A percentile compares a stretch with the other conserved stretches of the same genome.
phyloP scores from a whole-genome alignment of 2,113 vertebrate species.

The Chelonoidis abingdonii region DNA sequence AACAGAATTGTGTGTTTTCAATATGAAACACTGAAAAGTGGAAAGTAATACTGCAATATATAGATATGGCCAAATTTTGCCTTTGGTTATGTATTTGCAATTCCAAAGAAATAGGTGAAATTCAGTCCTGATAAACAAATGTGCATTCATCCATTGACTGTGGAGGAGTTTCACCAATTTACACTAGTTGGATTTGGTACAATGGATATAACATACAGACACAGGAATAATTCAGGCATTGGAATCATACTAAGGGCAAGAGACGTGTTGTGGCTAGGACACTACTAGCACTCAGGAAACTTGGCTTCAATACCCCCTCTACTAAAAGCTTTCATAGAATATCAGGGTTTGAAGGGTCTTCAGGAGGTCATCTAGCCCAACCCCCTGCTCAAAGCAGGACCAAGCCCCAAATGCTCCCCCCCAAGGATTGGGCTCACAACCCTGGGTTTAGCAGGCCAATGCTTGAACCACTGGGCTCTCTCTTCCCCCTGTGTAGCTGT shows the following conservation, averaged over 20 bases:
- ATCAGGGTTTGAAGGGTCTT: too few relatives aligned
- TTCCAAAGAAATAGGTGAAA: neutral
- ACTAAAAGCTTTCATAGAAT: neutral
- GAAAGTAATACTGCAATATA: neutral
- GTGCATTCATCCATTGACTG: neutral
- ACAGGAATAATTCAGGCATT: neutral
- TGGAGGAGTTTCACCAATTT: neutral
- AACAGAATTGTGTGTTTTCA: neutral
- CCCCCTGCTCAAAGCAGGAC: too few relatives aligned
- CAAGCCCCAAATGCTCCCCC: too few relatives aligned
- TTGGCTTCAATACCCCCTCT: neutral
- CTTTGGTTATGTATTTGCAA: neutral
- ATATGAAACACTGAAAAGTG: neutral
- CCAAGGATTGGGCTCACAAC: too few relatives aligned
- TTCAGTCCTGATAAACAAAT: neutral
- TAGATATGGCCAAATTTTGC: neutral
- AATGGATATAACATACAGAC: neutral
- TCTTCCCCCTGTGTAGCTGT: neutral
- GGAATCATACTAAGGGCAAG: neutral
- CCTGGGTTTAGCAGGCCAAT: too few relatives aligned
- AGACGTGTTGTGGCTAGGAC: accelerated
- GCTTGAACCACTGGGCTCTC: too few relatives aligned
- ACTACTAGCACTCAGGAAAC: neutral
- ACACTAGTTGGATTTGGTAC: neutral
- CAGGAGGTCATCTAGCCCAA: too few relatives aligned